Base-by-base conservation (phyloP, 1,140 invertebrate genomes). In the Heliconius congener region DNA sequence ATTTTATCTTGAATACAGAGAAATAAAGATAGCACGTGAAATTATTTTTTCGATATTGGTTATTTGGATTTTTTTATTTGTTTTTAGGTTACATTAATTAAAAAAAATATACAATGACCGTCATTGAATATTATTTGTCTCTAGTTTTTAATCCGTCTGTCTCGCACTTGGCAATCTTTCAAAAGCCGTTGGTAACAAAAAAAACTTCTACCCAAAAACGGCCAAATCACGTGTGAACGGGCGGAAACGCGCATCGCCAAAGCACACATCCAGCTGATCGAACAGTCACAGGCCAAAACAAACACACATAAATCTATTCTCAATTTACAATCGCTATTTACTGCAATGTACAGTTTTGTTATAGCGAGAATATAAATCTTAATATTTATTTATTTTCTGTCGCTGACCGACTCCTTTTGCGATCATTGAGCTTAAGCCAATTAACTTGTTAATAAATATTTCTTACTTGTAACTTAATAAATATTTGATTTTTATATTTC, bases 221-320 rank as follows among this genome's bases (percentile, higher is more conserved):
- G 37, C 71, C 37, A 72, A 66, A 5, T 5, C 27, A 5, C 1
- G 11, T n/a, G 16, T 71, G 13, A 39, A 81, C 52, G 73, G 39
- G 19, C 57, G 72, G 75, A 77, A 16, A 34, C 57, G 66, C 39
- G 13, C 71, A 80, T 50, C 37, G 77, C 71, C 52, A 42, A 73
- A 73, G 52, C 13, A 8, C 19, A 71, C 55, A 23, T 39, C n/a
- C 66, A 79, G 46, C 78, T 75, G 79, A 74, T 80, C 55, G 71
- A 74, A 42, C 71, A 76, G 76, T 57, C 70, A 19, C 79, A 77
- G 75, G 73, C 83, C 84, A 85, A 85, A 75, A 60, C 77, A 85
- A 87, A 88, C 83, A 87, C 55, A 55, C 79, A 86, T 86, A 88
- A 87, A 88, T 87, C 85, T 86, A 87, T 87, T 85, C 82, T 81